phyloP scores from a whole-genome alignment of 1,140 invertebrate species.

The Brachionus paranguensis region DNA sequence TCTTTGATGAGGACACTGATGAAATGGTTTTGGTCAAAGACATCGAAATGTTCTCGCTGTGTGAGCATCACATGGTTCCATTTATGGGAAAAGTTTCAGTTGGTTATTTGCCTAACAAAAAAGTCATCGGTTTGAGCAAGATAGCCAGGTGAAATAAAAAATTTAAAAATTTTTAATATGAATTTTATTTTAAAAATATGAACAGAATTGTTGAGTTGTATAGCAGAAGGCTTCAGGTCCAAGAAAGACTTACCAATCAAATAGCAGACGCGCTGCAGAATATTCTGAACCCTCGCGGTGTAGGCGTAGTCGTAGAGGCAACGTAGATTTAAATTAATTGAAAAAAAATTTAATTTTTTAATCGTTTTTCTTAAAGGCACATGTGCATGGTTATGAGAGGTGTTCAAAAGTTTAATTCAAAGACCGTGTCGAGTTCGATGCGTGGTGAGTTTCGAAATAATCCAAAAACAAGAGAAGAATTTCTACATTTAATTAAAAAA shows the following conservation, averaged over 20 bases:
- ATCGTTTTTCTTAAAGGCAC: slow-evolving; percentile 58
- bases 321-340: slow-evolving; percentile 57
- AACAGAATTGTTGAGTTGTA: slow-evolving; percentile 87
- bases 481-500: slow-evolving; percentile 68
- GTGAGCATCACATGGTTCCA: slow-evolving; percentile 96
- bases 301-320: slow-evolving; percentile 88
- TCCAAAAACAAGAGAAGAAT: slow-evolving; percentile 95
- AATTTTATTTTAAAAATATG: not conserved
- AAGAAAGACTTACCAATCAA: slow-evolving; percentile 95
- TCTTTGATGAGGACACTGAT: slow-evolving; percentile 98
- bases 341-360: not conserved
- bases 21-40: slow-evolving; percentile 99
- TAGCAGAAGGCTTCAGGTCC: slow-evolving; percentile 88
- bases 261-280: slow-evolving; percentile 93
- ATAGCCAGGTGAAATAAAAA: slow-evolving; percentile 62
- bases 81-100: slow-evolving; percentile 96
- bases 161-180: not conserved
- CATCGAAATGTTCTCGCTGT: slow-evolving; percentile 99
- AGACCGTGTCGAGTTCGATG: slow-evolving; percentile 98
- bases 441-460: slow-evolving; percentile 95
- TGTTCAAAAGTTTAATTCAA: slow-evolving; percentile 97
- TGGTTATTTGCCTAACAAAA: slow-evolving; percentile 93
- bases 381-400: slow-evolving; percentile 99
- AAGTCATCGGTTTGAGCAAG: slow-evolving; percentile 92
- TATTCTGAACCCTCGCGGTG: slow-evolving; percentile 87